Percentiles rank a stretch among this genome's conserved stretches.
phyloP scores from a whole-genome alignment of 2,797 vertebrate genomes.

The Phrynocephalus guinanensis region DNA sequence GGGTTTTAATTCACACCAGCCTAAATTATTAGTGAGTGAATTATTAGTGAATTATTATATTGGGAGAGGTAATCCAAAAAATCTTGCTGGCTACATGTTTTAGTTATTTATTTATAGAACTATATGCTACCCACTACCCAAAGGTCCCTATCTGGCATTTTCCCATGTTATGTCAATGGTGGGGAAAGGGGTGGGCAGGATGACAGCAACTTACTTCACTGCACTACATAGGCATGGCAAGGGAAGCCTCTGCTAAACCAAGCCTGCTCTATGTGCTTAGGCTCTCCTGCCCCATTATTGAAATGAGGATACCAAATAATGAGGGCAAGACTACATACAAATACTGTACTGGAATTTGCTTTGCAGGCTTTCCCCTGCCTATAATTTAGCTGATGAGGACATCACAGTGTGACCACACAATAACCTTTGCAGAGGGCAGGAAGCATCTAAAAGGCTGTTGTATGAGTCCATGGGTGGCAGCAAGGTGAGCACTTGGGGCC shows the following conservation, averaged over 20 bases:
- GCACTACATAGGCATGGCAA: not conserved
- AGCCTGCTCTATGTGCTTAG: not conserved
- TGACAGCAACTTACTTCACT: not conserved
- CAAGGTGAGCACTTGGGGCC: not conserved
- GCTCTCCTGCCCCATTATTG: not conserved
- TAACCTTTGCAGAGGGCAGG: not conserved
- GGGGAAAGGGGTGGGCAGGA: not conserved
- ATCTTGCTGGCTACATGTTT: too few relatives aligned
- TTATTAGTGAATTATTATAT: too few relatives aligned
- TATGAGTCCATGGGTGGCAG: not conserved
- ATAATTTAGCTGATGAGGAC: not conserved
- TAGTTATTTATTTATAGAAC: too few relatives aligned
- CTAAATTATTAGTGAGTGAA: too few relatives aligned
- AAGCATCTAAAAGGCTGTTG: not conserved
- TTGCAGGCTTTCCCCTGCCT: not conserved
- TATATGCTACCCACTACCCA: too few relatives aligned
- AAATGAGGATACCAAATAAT: not conserved
- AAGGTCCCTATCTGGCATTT: too few relatives aligned
- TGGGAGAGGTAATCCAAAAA: too few relatives aligned
- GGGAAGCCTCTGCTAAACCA: not conserved
- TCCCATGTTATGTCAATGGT: not conserved
- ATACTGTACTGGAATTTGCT: not conserved
- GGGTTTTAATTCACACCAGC: not conserved
- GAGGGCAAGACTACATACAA: not conserved
- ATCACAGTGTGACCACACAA: not conserved